Evolutionary conservation across 2,113 vertebrate species (phyloP).

Genomic region (rabbit (Oryctolagus cuniculus)): mOryCun1.1 NC_091434.1:102914501-102915000

Average conservation of each 20-base stretch:
- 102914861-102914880: not conserved
- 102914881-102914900: not conserved
- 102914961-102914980: not conserved
- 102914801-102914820: not conserved
- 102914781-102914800: not conserved
- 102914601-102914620: not conserved
- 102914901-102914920: not conserved
- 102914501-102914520: not conserved
- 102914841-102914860: not conserved
- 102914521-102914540: slow-evolving; percentile 29
- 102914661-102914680: not conserved
- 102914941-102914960: not conserved
- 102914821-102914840: not conserved
- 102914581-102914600: not conserved
- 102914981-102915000: not conserved
- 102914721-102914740: not conserved
- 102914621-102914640: not conserved
- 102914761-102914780: not conserved
- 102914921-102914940: not conserved
- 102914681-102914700: not conserved
- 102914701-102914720: not conserved
- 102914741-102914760: not conserved
- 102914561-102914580: not conserved
- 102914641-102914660: not conserved
- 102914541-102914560: not conserved